Conservation (phyloP, 2,888 invertebrate species). For the Crossocerus cetratus region DNA sequence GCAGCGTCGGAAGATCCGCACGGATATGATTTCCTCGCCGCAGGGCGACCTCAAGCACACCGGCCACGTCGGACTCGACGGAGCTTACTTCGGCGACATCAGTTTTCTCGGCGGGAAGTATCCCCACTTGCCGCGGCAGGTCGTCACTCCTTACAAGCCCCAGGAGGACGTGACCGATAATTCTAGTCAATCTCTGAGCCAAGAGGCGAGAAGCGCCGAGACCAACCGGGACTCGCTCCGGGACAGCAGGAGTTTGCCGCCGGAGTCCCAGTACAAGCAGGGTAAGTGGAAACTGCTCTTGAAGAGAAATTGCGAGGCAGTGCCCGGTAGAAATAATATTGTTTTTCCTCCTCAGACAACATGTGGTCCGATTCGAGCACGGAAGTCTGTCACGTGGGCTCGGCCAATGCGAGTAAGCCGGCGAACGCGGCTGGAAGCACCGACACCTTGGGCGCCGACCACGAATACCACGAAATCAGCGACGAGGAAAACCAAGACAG, state of each 20-base stretch:
- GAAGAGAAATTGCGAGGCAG: neutral
- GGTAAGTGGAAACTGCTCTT: constrained; percentile 51
- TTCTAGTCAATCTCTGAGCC: constrained; percentile 71
- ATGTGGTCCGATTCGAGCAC: constrained; percentile 72
- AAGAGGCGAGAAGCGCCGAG: constrained; percentile 63
- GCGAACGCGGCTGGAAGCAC: constrained; percentile 62
- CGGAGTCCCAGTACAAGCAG: constrained; percentile 69
- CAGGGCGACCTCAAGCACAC: constrained; percentile 98
- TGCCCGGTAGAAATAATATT: neutral
- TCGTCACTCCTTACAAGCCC: constrained; percentile 93
- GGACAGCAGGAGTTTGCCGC: constrained; percentile 66
- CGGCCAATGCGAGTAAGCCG: constrained; percentile 61
- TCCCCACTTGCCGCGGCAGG: constrained; percentile 90
- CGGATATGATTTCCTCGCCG: constrained; percentile 97
- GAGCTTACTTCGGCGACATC: constrained; percentile 97
- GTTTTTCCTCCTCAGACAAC: constrained; percentile 61
- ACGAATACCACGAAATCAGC: constrained; percentile 91
- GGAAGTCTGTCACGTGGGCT: constrained; percentile 67
- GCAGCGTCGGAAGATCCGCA: constrained; percentile 82
- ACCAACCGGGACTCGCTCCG: constrained; percentile 62
- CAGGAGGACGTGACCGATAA: constrained; percentile 83
- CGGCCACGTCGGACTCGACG: constrained; percentile 96
- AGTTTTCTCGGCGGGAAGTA: constrained; percentile 85
- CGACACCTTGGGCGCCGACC: constrained; percentile 77
- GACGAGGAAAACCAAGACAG: constrained; percentile 84